Evolutionary conservation across 2,113 vertebrate genomes (phyloP).

Genomic region (Coptodon bakossiorum): DNA sequence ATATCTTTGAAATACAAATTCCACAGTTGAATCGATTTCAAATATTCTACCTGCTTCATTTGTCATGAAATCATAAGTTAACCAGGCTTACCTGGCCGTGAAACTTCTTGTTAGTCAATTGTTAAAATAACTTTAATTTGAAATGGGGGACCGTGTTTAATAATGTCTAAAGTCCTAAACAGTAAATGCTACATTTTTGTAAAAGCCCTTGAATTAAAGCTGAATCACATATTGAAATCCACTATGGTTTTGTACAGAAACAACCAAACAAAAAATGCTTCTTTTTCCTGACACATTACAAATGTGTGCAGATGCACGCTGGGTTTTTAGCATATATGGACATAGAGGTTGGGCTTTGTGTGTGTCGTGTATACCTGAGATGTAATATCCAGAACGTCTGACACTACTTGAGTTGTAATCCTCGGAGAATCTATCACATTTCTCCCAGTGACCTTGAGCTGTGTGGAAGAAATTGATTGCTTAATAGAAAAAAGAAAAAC

Average conservation of each 20-base stretch:
- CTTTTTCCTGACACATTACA: not conserved
- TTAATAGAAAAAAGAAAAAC: not conserved
- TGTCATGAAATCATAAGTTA: not conserved
- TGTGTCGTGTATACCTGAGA: not conserved
- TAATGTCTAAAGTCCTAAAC: not conserved
- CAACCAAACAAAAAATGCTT: not conserved
- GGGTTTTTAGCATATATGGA: not conserved
- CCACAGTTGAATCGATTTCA: not conserved
- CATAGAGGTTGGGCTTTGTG: not conserved
- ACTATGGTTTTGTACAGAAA: not conserved
- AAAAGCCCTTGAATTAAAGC: not conserved
- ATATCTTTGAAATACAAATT: not conserved
- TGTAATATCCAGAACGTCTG: not conserved
- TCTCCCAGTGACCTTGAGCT: slow-evolving; percentile 22
- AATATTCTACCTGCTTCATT: not conserved
- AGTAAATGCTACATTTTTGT: not conserved
- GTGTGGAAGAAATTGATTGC: slow-evolving; percentile 11
- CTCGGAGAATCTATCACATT: slow-evolving; percentile 2
- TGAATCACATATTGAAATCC: not conserved
- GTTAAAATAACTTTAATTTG: not conserved
- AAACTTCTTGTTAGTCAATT: not conserved
- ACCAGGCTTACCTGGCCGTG: not conserved
- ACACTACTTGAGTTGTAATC: not conserved
- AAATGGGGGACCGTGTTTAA: not conserved
- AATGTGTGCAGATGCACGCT: not conserved